Conservation (phyloP, 2,888 invertebrate species). For the Julus scandinavius region DNA sequence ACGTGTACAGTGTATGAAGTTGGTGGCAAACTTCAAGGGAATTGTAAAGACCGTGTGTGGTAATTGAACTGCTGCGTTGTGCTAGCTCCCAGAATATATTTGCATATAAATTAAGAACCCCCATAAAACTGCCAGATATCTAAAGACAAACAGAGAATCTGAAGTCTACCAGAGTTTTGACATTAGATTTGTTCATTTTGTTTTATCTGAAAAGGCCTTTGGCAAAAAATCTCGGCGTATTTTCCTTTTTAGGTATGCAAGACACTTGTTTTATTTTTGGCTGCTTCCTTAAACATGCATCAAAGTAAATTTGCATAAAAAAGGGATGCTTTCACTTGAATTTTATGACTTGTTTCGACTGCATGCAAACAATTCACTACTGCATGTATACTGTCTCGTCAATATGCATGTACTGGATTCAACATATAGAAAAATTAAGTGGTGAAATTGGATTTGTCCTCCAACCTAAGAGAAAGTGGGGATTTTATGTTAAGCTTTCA, state of each 20-base stretch:
- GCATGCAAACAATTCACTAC: background rate
- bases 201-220: background rate
- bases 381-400: background rate
- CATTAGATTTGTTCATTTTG: background rate
- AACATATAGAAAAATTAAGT: background rate
- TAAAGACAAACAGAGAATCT: too few relatives aligned
- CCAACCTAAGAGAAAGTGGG: background rate
- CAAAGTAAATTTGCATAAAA: background rate
- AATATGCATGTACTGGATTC: background rate
- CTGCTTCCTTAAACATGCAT: background rate
- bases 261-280: background rate
- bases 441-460: background rate
- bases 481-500: too few relatives aligned
- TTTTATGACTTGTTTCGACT: background rate
- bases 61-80: too few relatives aligned
- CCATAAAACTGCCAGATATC: too few relatives aligned
- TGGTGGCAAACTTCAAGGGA: too few relatives aligned
- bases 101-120: too few relatives aligned
- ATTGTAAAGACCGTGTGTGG: too few relatives aligned
- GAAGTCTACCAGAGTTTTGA: background rate
- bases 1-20: too few relatives aligned
- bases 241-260: background rate
- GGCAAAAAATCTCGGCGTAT: background rate
- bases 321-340: background rate
- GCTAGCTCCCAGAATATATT: too few relatives aligned